These are phyloP conservation scores for Amphimedon queenslandica DNA, from an alignment of 37 sponge, comb jelly and placozoan genomes.

Conservation along the genomic window DNA sequence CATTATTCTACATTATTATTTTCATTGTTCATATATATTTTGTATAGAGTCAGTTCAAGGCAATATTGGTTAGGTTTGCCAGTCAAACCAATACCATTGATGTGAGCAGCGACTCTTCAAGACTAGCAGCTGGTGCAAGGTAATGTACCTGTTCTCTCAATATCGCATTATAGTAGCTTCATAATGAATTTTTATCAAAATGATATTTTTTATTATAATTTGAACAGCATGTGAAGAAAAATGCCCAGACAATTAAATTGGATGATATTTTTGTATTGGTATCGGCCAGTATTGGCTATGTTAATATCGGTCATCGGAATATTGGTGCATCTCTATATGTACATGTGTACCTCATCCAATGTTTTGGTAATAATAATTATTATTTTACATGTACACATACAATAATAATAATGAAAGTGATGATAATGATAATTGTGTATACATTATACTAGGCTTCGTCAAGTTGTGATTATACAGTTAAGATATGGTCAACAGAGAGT, in stretches of 20 bases:
- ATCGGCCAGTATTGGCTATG: no score
- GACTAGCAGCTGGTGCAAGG: neutral
- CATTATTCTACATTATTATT: no score
- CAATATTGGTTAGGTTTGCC: neutral
- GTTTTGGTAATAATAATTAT: no score
- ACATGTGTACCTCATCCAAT: neutral
- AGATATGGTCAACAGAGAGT: conserved; percentile 47
- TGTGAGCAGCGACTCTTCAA: neutral
- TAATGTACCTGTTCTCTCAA: no score
- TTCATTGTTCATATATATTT: neutral
- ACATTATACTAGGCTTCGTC: conserved; percentile 29
- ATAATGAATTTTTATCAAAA: no score
- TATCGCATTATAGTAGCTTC: no score
- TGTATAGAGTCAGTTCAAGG: neutral
- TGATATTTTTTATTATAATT: no score
- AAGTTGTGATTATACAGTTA: conserved; percentile 63
- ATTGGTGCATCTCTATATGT: neutral
- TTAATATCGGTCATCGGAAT: no score
- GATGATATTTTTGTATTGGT: no score
- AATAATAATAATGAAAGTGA: no score
- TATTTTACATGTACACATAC: neutral
- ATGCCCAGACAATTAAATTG: no score
- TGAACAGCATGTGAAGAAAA: no score
- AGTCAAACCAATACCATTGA: neutral
- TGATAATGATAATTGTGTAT: neutral